phyloP scores from a whole-genome alignment of 2,113 vertebrate genomes.

The Silurus glanis region DNA sequence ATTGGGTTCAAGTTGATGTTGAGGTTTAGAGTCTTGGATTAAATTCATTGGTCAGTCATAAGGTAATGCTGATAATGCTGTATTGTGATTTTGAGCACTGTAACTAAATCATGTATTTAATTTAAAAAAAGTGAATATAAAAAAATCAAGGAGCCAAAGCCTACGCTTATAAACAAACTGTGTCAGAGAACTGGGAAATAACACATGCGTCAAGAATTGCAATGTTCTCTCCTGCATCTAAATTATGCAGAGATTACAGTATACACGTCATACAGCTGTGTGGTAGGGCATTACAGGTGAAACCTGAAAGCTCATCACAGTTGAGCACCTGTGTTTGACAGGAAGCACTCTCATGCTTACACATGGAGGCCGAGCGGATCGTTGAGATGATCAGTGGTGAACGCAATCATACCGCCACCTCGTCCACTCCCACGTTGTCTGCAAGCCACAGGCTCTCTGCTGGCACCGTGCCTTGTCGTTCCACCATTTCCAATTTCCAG shows the following conservation, averaged over 20 bases:
- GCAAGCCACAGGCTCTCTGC: conserved; percentile 48
- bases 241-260: neutral
- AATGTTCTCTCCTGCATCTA: neutral
- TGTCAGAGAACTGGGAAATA: neutral
- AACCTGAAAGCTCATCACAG: neutral
- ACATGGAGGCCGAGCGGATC: conserved; percentile 1
- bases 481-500: conserved; percentile 73
- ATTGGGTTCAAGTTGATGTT: neutral
- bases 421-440: conserved; percentile 37
- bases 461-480: conserved; percentile 66
- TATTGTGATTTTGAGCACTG: neutral
- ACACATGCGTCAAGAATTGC: neutral
- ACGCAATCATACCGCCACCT: conserved; percentile 42
- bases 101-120: neutral
- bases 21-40: neutral
- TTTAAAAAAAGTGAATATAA: neutral
- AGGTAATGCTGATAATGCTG: neutral
- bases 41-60: neutral
- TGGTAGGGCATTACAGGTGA: neutral
- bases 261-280: neutral
- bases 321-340: neutral
- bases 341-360: neutral
- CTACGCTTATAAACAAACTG: neutral
- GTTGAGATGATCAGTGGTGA: conserved; percentile 20
- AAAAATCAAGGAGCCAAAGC: neutral